Conservation (phyloP, 2,888 invertebrate species). For the Drosophila neonasuta region DNA sequence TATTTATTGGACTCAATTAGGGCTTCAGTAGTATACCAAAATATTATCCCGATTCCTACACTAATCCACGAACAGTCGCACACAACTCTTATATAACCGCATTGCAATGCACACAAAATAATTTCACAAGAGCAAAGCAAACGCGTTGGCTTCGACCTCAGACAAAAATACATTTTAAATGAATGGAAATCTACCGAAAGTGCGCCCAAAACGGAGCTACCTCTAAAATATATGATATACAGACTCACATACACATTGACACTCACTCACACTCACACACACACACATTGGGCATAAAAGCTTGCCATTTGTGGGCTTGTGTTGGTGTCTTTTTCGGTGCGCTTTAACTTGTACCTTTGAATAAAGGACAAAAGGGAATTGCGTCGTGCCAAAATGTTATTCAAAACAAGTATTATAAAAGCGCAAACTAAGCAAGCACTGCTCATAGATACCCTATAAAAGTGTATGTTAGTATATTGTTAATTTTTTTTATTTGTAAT, state of each 20-base stretch:
- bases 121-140: slow-evolving; percentile 14
- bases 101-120: slow-evolving; percentile 12
- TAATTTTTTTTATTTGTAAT: too few species aligned
- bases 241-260: slow-evolving; percentile 18
- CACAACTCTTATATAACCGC: slow-evolving; percentile 19
- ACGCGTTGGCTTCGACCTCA: slow-evolving; percentile 20
- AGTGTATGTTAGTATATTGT: too few species aligned
- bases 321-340: slow-evolving; percentile 40
- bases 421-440: background rate
- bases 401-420: slow-evolving; percentile 25
- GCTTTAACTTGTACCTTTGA: slow-evolving; percentile 38
- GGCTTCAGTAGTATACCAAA: background rate
- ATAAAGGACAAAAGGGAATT: slow-evolving; percentile 67
- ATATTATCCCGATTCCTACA: background rate
- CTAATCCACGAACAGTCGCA: background rate
- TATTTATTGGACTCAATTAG: slow-evolving; percentile 2
- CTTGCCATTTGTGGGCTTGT: slow-evolving; percentile 43
- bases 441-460: slow-evolving; percentile 32
- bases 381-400: slow-evolving; percentile 69
- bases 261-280: slow-evolving; percentile 20
- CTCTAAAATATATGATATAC: slow-evolving; percentile 3
- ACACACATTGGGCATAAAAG: slow-evolving; percentile 32
- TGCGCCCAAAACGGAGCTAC: slow-evolving; percentile 26
- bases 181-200: slow-evolving; percentile 68
- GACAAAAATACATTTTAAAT: slow-evolving; percentile 59